A percentile compares a stretch with the other conserved stretches of the same genome.
These are phyloP conservation scores for Petrocephalus schoutedeni DNA, from an alignment of 2,797 vertebrate species.

Conservation along the genomic window DNA sequence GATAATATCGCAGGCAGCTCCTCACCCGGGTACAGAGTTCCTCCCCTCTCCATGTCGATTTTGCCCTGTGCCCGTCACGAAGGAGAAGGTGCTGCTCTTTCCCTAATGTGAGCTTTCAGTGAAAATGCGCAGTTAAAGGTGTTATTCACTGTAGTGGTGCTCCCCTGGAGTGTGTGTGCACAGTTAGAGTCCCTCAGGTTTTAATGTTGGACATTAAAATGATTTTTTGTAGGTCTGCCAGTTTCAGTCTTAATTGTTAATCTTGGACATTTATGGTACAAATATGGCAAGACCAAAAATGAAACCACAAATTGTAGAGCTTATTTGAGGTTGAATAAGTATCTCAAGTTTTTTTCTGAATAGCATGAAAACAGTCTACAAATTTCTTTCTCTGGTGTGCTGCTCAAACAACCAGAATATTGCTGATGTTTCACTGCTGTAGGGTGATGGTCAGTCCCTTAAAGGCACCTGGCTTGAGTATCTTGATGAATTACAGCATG, in stretches of 20 bases:
- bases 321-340: background rate
- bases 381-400: background rate
- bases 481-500: background rate
- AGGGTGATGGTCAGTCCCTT: background rate
- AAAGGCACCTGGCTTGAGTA: background rate
- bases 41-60: slow-evolving; percentile 22
- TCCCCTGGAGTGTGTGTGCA: background rate
- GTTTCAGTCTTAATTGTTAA: background rate
- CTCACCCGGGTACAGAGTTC: slow-evolving; percentile 47
- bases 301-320: background rate
- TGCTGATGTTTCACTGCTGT: background rate
- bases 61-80: background rate
- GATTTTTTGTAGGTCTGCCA: background rate
- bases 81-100: background rate
- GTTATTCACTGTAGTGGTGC: background rate
- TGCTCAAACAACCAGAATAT: background rate
- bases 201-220: background rate
- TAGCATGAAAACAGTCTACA: background rate
- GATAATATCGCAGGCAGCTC: slow-evolving; percentile 96
- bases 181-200: background rate
- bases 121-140: background rate
- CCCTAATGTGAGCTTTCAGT: background rate
- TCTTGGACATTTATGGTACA: background rate
- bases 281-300: background rate
- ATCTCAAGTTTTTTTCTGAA: background rate